Evolutionary conservation across 1,140 invertebrate genomes (phyloP), one percentile per base, ranked within the genome.

Genomic region (Apis laboriosa): DNA sequence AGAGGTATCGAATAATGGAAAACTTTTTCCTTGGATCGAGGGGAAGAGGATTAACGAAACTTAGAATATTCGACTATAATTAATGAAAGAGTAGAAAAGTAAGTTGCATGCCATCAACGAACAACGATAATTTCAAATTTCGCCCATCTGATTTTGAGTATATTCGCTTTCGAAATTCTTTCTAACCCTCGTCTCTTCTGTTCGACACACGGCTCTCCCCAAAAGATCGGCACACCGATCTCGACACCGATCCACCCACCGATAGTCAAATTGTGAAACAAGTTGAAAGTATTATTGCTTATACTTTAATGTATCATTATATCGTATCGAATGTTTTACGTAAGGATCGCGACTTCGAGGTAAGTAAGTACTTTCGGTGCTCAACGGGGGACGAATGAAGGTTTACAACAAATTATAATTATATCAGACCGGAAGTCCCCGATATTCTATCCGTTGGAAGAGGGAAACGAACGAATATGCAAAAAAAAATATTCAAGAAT

Each of bases 251-350:
- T 79, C 67, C 79, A 68, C 51, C 76, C 79, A 68, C 51, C 76
- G 43, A 73, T n/a, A 58, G 66, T 72, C n/a, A 34, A 77, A 55
- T 70, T 77, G 87, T 77, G 71, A 92, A 92, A 92, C 90, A 92
- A 80, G 86, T 92, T 92, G 92, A 93, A 93, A 93, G 92, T 92
- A 93, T 91, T 92, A 93, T 87, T 80, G 86, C 91, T 92, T 92
- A 84, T 86, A 92, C 87, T 90, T 92, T 90, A 89, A 90, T 91
- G 83, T 92, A 90, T 86, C 80, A 13, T 82, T 82, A 70, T 88
- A 90, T 89, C 86, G 85, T 91, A 90, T 92, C 86, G 80, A 88
- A 80, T 86, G 83, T 91, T 90, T 77, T 87, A 79, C 86, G 83
- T 90, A 90, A 88, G 81, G 51, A 77, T 83, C 85, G 85, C 87